Conservation (phyloP, 2,113 vertebrate genomes). For the Neoarius graeffei region DNA sequence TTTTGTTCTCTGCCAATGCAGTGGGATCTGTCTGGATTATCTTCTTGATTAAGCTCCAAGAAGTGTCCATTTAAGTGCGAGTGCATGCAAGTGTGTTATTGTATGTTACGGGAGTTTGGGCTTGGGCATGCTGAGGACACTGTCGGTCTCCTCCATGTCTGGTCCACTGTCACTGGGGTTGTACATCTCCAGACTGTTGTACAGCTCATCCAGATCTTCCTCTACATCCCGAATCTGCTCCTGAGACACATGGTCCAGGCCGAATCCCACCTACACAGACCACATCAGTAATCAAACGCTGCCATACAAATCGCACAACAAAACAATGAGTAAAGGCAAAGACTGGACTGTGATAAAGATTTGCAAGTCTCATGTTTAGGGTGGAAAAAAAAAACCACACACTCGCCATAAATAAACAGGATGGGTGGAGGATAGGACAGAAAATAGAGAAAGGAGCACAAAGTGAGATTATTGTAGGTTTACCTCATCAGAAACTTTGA, state of each 20-base stretch:
- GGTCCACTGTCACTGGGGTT: slow-evolving; percentile 94
- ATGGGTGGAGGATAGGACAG: not conserved
- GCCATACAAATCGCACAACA: not conserved
- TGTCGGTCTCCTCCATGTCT: slow-evolving; percentile 92
- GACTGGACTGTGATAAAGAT: not conserved
- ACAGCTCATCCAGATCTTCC: slow-evolving; percentile 89
- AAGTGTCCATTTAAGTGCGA: not conserved
- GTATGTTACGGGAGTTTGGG: slow-evolving; percentile 81
- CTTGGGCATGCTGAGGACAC: slow-evolving; percentile 90
- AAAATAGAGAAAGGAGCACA: slow-evolving; percentile 6
- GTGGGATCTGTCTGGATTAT: not conserved
- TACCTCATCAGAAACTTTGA: slow-evolving; percentile 83
- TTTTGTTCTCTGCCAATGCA: slow-evolving; percentile 3
- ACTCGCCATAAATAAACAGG: not conserved
- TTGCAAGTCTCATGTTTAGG: not conserved
- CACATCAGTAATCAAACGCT: not conserved
- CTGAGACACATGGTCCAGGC: slow-evolving; percentile 86
- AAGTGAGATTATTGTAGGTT: not conserved
- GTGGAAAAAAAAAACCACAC: too few species aligned
- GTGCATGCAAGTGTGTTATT: not conserved
- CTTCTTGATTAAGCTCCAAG: not conserved
- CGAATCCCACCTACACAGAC: slow-evolving; percentile 80
- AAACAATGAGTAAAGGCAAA: not conserved
- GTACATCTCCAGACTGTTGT: slow-evolving; percentile 92
- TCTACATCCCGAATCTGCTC: slow-evolving; percentile 92